Evolutionary conservation across 2,113 vertebrate genomes (phyloP).

Genomic region (Vidua chalybeata): DNA sequence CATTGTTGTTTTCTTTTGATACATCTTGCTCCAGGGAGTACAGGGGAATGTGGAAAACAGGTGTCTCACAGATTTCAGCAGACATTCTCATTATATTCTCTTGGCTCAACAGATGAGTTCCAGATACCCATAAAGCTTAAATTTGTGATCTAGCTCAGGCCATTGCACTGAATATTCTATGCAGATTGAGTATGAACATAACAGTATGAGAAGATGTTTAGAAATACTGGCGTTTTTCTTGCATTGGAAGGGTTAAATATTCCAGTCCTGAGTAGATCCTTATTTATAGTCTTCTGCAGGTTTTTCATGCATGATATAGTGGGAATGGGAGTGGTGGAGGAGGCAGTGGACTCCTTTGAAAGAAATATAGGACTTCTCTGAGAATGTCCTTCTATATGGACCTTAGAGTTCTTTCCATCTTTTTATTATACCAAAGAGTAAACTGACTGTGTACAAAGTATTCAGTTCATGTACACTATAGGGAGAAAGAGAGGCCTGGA

Average conservation of each 20-base stretch:
- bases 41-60: slow-evolving; percentile 54
- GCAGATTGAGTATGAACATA: neutral
- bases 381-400: neutral
- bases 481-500: neutral
- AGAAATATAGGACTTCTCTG: neutral
- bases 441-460: neutral
- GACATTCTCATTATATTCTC: neutral
- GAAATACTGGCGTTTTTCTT: neutral
- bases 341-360: neutral
- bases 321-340: neutral
- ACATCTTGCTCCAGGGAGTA: slow-evolving; percentile 24
- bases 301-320: neutral
- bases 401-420: neutral
- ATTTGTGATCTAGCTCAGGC: neutral
- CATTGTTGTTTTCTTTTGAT: slow-evolving; percentile 60
- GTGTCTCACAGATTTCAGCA: slow-evolving; percentile 53
- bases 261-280: neutral
- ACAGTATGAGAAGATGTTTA: neutral
- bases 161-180: neutral
- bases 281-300: neutral
- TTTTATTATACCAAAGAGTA: neutral
- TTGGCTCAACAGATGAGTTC: slow-evolving; percentile 13
- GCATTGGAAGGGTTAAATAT: neutral
- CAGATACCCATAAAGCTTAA: neutral
- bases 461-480: neutral